Percentiles rank a stretch among this genome's conserved stretches.
These are phyloP conservation scores for Hyphantria cunea DNA, from an alignment of 1,140 invertebrate genomes.

Conservation along the genomic window DNA sequence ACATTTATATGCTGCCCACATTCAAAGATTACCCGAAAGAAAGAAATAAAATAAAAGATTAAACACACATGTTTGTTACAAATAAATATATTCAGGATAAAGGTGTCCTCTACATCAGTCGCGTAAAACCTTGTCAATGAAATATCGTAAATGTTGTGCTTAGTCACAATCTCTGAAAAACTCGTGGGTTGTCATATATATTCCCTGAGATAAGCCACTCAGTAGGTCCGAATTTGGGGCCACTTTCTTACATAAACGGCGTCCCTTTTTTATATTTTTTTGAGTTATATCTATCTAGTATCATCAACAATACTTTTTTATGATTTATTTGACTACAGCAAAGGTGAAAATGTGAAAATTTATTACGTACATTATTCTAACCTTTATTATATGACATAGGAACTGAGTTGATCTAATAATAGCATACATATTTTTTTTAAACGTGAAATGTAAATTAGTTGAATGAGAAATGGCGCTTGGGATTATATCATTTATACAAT, in stretches of 20 bases:
- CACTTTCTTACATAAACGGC: conserved; percentile 28
- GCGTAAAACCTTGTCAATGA: conserved; percentile 10
- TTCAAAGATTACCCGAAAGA: too few relatives aligned
- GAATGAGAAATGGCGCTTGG: too few relatives aligned
- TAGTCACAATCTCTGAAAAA: conserved; percentile 23
- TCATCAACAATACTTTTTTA: neutral
- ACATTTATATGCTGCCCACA: too few relatives aligned
- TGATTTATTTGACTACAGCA: neutral
- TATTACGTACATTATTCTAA: neutral
- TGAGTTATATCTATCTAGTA: conserved; percentile 8
- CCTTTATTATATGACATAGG: neutral
- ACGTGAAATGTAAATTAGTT: too few relatives aligned
- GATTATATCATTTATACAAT: too few relatives aligned
- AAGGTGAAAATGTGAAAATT: neutral
- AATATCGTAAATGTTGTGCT: conserved; percentile 18
- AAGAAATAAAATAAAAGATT: too few relatives aligned
- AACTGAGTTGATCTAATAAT: neutral
- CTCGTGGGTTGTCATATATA: conserved; percentile 31
- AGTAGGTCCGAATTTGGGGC: conserved; percentile 14
- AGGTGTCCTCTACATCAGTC: neutral
- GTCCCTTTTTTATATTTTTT: conserved; percentile 27
- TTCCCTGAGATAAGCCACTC: conserved; percentile 34
- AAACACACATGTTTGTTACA: too few relatives aligned
- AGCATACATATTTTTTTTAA: too few relatives aligned
- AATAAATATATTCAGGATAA: neutral